Evolutionary conservation across 2,888 invertebrate genomes (phyloP), one percentile per base, ranked within the genome.

Genomic region (Mesodorylaimus sp.): DNA sequence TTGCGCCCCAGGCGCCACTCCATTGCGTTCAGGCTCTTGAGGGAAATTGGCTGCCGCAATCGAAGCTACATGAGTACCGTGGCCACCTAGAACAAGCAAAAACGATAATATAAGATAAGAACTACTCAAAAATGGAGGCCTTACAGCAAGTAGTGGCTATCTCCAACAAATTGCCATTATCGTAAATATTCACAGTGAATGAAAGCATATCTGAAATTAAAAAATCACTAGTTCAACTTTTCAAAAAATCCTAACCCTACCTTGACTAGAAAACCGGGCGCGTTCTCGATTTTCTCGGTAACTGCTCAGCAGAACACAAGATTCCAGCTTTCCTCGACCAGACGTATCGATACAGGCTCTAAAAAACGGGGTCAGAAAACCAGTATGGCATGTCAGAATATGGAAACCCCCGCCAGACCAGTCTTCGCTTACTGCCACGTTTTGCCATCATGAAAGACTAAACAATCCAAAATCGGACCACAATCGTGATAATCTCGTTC

Each of bases 61-160:
- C 7, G 87, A 83, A 0, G 93, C 88, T 2, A 97, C 97, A 68
- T 97, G 95, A 0, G 93, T 93, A 26, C 93, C 97, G 69, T 97
- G 97, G 47, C 84, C 80, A 13, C 89, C 89, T 87, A 64, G 23
- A 72, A 70, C 41, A 10, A 5, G 5, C 21, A 16, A 10, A 41
- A 41, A 41, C 7, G 13, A n/a, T 10, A 41, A 41, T 13, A 41
- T 29, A 13, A 45, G 19, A 26, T 24, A 10, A 16, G 21, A 16
- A 7, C 26, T n/a, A n/a, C 10, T 27, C 7, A 29, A 16, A 23
- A n/a, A 44, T 25, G 5, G 16, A 21, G 13, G n/a, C 60, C 59
- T 57, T 72, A 89, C 89, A 87, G 67, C 86, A 84, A 76, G 88
- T 81, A 58, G 86, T 83, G 49, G 88, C 89, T 46, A 97, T 79